Evolutionary conservation across 2,797 vertebrate genomes (phyloP).

Genomic region (Cirrhinus mrigala): DNA sequence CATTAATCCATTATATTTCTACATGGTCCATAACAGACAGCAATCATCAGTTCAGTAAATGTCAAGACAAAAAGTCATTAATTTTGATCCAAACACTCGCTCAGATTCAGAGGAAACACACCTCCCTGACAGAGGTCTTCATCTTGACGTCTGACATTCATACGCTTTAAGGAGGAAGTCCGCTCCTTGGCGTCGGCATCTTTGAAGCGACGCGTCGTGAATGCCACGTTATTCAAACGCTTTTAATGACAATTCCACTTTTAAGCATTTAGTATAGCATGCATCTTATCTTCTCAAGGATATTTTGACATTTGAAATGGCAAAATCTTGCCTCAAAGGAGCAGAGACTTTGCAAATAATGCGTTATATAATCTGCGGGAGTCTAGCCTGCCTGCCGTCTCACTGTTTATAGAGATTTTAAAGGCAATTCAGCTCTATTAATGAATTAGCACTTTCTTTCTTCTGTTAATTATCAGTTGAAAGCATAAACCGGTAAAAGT

Average conservation of each 20-base stretch:
- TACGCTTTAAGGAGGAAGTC: constrained; percentile 31
- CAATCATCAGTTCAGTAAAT: constrained; percentile 35
- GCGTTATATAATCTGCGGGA: constrained; percentile 18
- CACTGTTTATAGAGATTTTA: constrained; percentile 21
- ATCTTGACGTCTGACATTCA: constrained; percentile 43
- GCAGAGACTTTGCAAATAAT: constrained; percentile 46
- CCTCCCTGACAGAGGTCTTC: constrained; percentile 32
- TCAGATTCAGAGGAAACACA: constrained; percentile 31
- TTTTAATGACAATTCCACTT: constrained; percentile 44
- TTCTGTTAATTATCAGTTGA: constrained; percentile 6
- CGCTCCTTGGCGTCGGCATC: not conserved
- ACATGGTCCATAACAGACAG: constrained; percentile 26
- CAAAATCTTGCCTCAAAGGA: constrained; percentile 37
- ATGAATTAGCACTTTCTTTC: not conserved
- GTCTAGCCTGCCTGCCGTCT: constrained; percentile 29
- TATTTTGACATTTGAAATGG: constrained; percentile 43
- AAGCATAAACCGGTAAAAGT: not conserved
- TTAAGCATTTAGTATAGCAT: constrained; percentile 19
- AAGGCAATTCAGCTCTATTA: constrained; percentile 4
- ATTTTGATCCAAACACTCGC: constrained; percentile 35
- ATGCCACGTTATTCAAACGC: constrained; percentile 35
- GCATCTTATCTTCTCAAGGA: constrained; percentile 38
- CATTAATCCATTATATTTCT: constrained; percentile 44
- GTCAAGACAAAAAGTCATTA: constrained; percentile 48
- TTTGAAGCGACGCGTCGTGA: constrained; percentile 46